Evolutionary conservation across 2,797 vertebrate genomes (phyloP).

Genomic region (Megalops cyprinoides): DNA sequence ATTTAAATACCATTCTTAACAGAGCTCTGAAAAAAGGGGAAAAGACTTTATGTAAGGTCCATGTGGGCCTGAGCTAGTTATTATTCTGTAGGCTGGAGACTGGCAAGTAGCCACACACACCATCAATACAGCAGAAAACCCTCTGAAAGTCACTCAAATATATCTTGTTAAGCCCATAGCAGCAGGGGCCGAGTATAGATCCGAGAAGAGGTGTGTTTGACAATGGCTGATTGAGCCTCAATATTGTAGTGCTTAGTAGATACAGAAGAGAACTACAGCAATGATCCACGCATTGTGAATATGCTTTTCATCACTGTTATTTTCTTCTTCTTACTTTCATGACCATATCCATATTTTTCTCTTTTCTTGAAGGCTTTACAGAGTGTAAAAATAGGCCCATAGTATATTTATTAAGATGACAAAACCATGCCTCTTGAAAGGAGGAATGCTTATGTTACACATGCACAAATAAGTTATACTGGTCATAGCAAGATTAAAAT

Average conservation of each 20-base stretch:
- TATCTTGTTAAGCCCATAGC: background rate
- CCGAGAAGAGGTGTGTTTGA: slow-evolving; percentile 13
- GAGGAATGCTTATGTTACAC: background rate
- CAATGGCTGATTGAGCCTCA: background rate
- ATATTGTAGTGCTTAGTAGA: background rate
- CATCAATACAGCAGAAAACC: slow-evolving; percentile 26
- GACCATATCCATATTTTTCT: slow-evolving; percentile 20
- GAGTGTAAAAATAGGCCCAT: background rate
- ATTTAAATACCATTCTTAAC: slow-evolving; percentile 10
- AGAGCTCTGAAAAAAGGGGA: background rate
- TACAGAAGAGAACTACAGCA: background rate
- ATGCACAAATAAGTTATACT: background rate
- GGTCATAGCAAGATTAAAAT: background rate
- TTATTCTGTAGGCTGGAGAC: slow-evolving; percentile 11
- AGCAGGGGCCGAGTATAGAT: slow-evolving; percentile 7
- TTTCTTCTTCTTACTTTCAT: background rate
- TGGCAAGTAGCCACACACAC: slow-evolving; percentile 7
- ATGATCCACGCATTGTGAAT: background rate
- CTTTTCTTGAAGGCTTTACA: slow-evolving; percentile 2
- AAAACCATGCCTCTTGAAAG: background rate
- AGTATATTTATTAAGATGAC: background rate
- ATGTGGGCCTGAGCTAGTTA: background rate
- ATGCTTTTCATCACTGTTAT: background rate
- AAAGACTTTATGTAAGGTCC: background rate
- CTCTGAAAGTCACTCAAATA: slow-evolving; percentile 27